Conservation (phyloP, 2,888 invertebrate species). For the Cyclophora punctaria region DNA sequence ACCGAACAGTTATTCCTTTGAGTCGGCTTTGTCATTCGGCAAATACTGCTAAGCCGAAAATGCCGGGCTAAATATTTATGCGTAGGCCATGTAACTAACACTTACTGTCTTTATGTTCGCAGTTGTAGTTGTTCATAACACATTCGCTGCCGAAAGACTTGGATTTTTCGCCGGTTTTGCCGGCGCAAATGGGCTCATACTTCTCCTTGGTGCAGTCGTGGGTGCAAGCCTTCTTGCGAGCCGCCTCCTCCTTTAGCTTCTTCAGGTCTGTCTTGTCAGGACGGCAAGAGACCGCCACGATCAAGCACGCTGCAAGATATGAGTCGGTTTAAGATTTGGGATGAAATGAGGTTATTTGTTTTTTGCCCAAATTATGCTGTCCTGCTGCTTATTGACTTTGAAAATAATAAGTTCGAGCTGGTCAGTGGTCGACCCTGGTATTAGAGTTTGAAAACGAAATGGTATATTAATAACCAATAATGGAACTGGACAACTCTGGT, state of each 20-base stretch:
- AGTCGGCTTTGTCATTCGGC: no score
- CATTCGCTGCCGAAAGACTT: conserved; percentile 78
- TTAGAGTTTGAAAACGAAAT: no score
- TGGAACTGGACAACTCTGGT: no score
- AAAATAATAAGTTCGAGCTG: no score
- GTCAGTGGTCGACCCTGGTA: no score
- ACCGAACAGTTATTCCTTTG: no score
- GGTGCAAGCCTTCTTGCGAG: conserved; percentile 71
- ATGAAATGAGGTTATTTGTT: no score
- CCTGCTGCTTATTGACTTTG: no score
- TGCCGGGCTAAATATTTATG: not conserved
- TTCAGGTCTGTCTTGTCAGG: conserved; percentile 77
- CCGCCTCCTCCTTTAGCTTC: conserved; percentile 74
- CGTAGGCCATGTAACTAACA: conserved; percentile 9
- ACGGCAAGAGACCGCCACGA: conserved; percentile 57
- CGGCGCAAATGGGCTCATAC: conserved; percentile 78
- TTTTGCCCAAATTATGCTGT: no score
- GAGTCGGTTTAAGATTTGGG: no score
- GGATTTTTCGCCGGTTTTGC: conserved; percentile 72
- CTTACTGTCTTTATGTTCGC: conserved; percentile 79
- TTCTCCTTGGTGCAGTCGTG: conserved; percentile 65
- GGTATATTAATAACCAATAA: no score
- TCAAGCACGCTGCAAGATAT: conserved; percentile 46
- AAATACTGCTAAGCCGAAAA: no score
- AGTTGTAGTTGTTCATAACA: conserved; percentile 78